Evolutionary conservation across 2,113 vertebrate species (phyloP), one percentile per base, ranked within the genome.

Genomic region (Isurus oxyrinchus): DNA sequence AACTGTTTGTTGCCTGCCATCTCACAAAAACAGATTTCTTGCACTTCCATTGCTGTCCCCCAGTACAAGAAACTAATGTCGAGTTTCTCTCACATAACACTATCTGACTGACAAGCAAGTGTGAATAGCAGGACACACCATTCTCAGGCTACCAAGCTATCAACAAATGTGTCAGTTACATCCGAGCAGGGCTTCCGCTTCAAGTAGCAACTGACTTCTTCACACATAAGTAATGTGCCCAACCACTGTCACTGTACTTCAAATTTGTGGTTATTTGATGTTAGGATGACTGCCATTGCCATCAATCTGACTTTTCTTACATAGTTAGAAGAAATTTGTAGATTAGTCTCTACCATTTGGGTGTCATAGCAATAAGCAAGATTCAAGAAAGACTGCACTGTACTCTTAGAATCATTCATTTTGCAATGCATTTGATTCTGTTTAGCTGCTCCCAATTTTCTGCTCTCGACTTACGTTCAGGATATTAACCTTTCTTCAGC

Each of bases 101-200:
- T 5, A 49, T 27, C 53, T 67, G 63, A 95, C 66, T 69, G 94
- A 72, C 66, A 95, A 23, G 93, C n/a, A 95, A 95, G 63, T 69
- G 67, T 31, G 94, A 95, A 69, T 27, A 72, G 49, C 94, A 72
- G 66, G 66, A 69, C 94, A 44, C 44, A 53, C 3, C 40, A 95
- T 49, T 95, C 94, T n/a, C 94, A 95, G 66, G 10, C 66, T 72
- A 53, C 23, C 40, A 72, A 69, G 25, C 66, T 31, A 95, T 95
- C 66, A 95, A 72, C 27, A n/a, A 31, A 27, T 25, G 6, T 95
- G 94, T 95, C 94, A 95, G 66, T 95, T 69, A 27, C 72, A 72
- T 69, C 8, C 66, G 2, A 95, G 94, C 44, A 95, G 94, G 44
- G 3, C 44, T 49, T 57, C 55, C 53, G 31, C 31, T 90, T 53